phyloP scores from a whole-genome alignment of 2,797 vertebrate species.

The Chrosomus eos region DNA sequence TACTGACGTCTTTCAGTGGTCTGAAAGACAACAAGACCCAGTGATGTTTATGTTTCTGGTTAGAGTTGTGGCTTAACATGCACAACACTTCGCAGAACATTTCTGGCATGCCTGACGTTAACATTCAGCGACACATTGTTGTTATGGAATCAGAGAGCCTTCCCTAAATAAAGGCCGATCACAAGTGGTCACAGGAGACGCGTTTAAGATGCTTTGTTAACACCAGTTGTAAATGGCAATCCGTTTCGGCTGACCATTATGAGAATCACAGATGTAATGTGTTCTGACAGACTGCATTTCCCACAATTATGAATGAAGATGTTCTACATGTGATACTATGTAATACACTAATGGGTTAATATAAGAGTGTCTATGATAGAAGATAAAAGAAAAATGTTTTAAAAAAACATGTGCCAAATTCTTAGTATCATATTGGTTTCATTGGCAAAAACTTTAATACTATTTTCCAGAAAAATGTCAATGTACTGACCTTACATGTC shows the following conservation, averaged over 20 bases:
- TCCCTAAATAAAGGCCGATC: neutral
- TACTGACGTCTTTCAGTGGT: slow-evolving; percentile 69
- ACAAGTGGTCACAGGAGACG: slow-evolving; percentile 11
- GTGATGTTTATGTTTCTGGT: slow-evolving; percentile 64
- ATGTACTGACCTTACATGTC: neutral
- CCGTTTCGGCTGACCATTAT: neutral
- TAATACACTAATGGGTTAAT: slow-evolving; percentile 3
- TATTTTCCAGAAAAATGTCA: neutral
- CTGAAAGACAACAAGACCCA: slow-evolving; percentile 61
- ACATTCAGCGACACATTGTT: neutral
- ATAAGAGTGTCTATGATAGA: neutral
- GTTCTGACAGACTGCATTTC: slow-evolving; percentile 18
- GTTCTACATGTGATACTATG: slow-evolving; percentile 36
- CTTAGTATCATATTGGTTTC: neutral
- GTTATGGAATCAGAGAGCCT: slow-evolving; percentile 3
- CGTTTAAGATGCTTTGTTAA: slow-evolving; percentile 20
- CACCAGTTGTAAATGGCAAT: neutral
- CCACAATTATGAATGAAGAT: slow-evolving; percentile 35
- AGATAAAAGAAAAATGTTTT: neutral
- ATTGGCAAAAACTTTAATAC: neutral
- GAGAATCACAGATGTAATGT: neutral
- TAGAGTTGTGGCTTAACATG: slow-evolving; percentile 48
- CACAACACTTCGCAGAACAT: slow-evolving; percentile 23
- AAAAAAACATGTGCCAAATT: too few relatives aligned
- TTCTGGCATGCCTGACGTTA: slow-evolving; percentile 30